These are phyloP conservation scores for Thamnaconus septentrionalis DNA, from an alignment of 2,113 vertebrate genomes.

Conservation along the genomic window DNA sequence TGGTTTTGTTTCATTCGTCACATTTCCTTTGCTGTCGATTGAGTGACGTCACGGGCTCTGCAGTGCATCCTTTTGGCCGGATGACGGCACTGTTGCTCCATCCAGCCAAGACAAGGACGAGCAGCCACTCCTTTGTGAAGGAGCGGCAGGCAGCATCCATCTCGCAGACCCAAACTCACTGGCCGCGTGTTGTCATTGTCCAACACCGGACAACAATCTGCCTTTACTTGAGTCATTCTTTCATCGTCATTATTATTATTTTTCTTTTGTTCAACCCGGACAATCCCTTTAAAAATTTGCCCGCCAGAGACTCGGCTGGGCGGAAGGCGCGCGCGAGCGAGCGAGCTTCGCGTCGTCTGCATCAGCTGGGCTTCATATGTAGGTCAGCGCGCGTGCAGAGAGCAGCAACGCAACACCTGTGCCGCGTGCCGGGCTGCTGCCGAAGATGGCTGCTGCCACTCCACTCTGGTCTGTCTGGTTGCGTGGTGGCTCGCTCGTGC, in stretches of 20 bases:
- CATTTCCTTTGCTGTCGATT: too few species aligned
- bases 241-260: too few species aligned
- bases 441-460: constrained; percentile 49
- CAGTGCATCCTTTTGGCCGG: not conserved
- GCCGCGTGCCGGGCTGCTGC: constrained; percentile 22
- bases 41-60: too few species aligned
- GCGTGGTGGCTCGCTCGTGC: not conserved
- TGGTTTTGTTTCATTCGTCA: too few species aligned
- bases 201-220: not conserved
- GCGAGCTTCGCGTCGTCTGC: not conserved
- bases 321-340: too few species aligned
- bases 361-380: constrained; percentile 15
- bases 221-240: not conserved
- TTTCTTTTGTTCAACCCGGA: too few species aligned
- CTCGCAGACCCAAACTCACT: constrained; percentile 18
- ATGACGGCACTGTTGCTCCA: constrained; percentile 42
- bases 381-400: constrained; percentile 34
- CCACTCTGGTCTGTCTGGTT: not conserved
- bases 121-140: constrained; percentile 61
- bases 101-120: not conserved
- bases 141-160: constrained; percentile 48
- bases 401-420: constrained; percentile 53
- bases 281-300: too few species aligned
- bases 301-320: too few species aligned
- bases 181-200: constrained; percentile 36